phyloP scores from a whole-genome alignment of 2,113 vertebrate genomes.

The Crocuta crocuta region DNA sequence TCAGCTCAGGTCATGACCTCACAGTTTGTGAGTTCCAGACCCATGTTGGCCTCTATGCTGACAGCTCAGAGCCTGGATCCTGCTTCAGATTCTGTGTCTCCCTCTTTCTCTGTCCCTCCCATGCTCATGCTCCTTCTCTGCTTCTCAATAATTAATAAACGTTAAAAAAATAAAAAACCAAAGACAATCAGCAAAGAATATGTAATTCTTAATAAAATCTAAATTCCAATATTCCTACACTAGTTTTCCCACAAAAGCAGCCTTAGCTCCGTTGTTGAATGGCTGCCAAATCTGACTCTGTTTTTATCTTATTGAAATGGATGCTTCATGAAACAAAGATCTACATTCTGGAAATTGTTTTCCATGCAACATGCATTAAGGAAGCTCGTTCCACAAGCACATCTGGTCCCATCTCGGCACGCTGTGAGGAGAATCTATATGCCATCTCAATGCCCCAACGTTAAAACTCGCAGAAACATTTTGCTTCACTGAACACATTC shows the following conservation, averaged over 20 bases:
- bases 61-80: too few relatives aligned
- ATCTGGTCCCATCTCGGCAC: not conserved
- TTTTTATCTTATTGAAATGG: constrained; percentile 63
- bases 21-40: too few relatives aligned
- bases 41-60: too few relatives aligned
- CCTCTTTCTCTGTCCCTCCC: too few relatives aligned
- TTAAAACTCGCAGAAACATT: not conserved
- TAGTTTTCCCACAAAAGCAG: not conserved
- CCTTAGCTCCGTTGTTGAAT: not conserved
- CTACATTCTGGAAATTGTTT: constrained; percentile 52
- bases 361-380: not conserved
- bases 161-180: not conserved
- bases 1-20: too few relatives aligned
- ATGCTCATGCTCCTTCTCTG: too few relatives aligned
- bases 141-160: too few relatives aligned
- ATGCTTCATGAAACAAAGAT: constrained; percentile 48
- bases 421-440: not conserved
- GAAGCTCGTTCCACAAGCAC: constrained; percentile 39
- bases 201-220: not conserved
- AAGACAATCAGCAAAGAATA: not conserved
- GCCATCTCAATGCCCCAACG: not conserved
- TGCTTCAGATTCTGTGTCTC: too few relatives aligned
- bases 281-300: not conserved
- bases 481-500: not conserved
- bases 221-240: not conserved